These are phyloP conservation scores for Tribolium freemani DNA, from an alignment of 2,888 invertebrate species.

Conservation along the genomic window DNA sequence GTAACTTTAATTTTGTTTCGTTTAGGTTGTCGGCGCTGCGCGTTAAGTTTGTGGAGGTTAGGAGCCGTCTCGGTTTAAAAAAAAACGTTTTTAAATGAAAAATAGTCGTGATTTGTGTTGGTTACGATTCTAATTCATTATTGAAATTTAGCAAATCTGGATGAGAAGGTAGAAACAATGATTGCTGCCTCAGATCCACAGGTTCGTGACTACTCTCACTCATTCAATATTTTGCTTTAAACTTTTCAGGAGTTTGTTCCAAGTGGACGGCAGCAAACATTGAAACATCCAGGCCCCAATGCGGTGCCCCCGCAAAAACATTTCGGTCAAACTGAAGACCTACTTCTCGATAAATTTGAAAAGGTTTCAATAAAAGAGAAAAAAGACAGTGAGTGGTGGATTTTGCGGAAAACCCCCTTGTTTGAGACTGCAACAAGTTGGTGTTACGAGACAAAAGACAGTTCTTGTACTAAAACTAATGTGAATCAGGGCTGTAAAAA, in stretches of 20 bases:
- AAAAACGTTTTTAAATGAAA: neutral
- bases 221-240: conserved; percentile 25
- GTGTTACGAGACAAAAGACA: conserved; percentile 1
- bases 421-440: conserved; percentile 17
- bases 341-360: conserved; percentile 79
- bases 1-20: too few species aligned
- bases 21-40: neutral
- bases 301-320: conserved; percentile 62
- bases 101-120: neutral
- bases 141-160: conserved; percentile 81
- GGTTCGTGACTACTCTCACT: conserved; percentile 68
- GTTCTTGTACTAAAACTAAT: conserved; percentile 41
- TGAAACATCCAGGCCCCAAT: conserved; percentile 81
- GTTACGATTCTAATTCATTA: neutral
- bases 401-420: conserved; percentile 73
- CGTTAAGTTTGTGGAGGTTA: conserved; percentile 13
- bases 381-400: conserved; percentile 71
- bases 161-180: conserved; percentile 86
- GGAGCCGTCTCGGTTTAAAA: neutral
- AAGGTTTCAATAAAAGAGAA: conserved; percentile 82
- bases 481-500: conserved; percentile 14
- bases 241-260: conserved; percentile 85
- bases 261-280: conserved; percentile 85
- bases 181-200: conserved; percentile 92
- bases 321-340: conserved; percentile 64